phyloP scores from a whole-genome alignment of 92 coral and sea anemone species.

The Zoanthus gigantus region DNA sequence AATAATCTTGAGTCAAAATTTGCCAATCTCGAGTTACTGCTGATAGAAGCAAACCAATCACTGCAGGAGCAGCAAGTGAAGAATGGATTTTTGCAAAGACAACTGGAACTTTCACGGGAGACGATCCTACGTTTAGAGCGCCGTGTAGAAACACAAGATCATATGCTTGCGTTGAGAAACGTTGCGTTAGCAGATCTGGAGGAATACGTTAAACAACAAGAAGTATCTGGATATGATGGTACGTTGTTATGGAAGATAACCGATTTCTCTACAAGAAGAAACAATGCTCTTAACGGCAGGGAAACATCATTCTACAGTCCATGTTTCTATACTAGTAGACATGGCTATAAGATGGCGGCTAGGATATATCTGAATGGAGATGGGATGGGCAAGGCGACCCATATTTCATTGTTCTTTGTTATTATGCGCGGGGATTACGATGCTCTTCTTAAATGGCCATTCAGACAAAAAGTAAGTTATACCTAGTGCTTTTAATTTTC shows the following conservation, averaged over 20 bases:
- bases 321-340: slow-evolving; percentile 20
- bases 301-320: slow-evolving; percentile 18
- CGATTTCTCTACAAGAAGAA: slow-evolving; percentile 52
- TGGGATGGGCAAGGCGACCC: slow-evolving; percentile 2
- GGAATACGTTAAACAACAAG: slow-evolving; percentile 35
- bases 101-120: slow-evolving; percentile 5
- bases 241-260: slow-evolving; percentile 58
- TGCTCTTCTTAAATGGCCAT: slow-evolving; percentile 1
- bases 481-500: too few species aligned
- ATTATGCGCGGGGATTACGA: slow-evolving; percentile 21
- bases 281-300: slow-evolving; percentile 50
- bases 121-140: slow-evolving; percentile 10
- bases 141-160: slow-evolving; percentile 30
- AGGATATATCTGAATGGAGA: slow-evolving; percentile 6
- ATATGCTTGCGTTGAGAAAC: slow-evolving; percentile 3
- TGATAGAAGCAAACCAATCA: background rate
- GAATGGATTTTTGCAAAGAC: background rate
- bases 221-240: slow-evolving; percentile 62
- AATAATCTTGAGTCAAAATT: slow-evolving; percentile 3
- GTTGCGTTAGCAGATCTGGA: slow-evolving; percentile 18
- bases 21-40: slow-evolving; percentile 10
- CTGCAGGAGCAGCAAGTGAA: background rate
- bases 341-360: slow-evolving; percentile 6
- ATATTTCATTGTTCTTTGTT: slow-evolving; percentile 17
- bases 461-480: background rate